phyloP scores from a whole-genome alignment of 2,888 invertebrate species.

The Scaptodrosophila latifasciaeformis region DNA sequence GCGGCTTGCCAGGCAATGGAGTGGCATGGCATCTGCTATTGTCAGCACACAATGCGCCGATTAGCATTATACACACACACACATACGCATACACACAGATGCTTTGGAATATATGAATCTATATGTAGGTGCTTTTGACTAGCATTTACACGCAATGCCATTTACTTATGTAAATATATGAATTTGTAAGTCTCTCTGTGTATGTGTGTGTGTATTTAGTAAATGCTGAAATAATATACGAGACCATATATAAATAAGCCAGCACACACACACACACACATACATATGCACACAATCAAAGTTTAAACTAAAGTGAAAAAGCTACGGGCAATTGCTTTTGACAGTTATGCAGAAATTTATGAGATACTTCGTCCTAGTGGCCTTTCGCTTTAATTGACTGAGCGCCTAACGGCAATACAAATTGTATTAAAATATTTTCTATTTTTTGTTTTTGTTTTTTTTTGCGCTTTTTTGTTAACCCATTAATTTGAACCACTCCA shows the following conservation, averaged over 20 bases:
- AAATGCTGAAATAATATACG: neutral
- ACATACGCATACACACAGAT: neutral
- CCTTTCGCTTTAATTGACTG: neutral
- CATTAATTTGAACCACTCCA: no score
- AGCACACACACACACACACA: conserved; percentile 1
- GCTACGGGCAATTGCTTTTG: conserved; percentile 69
- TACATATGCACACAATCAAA: conserved; percentile 42
- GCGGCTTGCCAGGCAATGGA: conserved; percentile 50
- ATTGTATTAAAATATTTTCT: neutral
- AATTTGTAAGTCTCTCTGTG: conserved; percentile 7
- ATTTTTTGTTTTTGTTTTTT: no score
- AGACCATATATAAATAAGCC: no score
- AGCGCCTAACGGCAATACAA: neutral
- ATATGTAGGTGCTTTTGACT: no score
- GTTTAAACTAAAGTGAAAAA: conserved; percentile 65
- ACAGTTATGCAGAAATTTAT: conserved; percentile 69
- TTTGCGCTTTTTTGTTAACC: no score
- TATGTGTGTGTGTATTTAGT: conserved; percentile 11
- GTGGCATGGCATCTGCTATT: conserved; percentile 66
- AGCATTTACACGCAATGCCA: no score
- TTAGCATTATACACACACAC: conserved; percentile 52
- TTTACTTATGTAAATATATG: conserved; percentile 19
- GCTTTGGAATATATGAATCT: no score
- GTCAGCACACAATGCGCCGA: conserved; percentile 67
- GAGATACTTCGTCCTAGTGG: conserved; percentile 28